Evolutionary conservation across 2,797 vertebrate species (phyloP), one percentile per base, ranked within the genome.

Genomic region (Phrynocephalus guinanensis): DNA sequence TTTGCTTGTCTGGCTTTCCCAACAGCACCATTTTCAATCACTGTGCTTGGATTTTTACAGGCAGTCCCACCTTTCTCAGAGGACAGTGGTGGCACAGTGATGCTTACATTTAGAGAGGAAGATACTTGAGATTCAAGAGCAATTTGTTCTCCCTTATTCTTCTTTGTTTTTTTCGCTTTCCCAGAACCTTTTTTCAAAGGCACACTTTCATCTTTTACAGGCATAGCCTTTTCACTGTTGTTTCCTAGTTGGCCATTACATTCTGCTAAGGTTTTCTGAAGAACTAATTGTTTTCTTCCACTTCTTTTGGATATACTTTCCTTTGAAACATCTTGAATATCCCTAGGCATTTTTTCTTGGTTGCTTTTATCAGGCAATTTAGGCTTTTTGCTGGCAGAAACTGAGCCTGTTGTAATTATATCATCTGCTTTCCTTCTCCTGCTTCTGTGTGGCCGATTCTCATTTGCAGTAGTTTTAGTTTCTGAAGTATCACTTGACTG

Each of bases 101-200:
- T 79, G 76, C 81, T 88, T 30, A n/a, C 72, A 2, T 84, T 89
- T 82, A 76, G 85, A 1, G 82, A 90, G 20, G 70, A 48, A 18
- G 13, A 11, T 82, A 77, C 5, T 22, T 5, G 0, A 0, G 86
- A 81, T 83, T 60, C 1, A 56, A 6, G 3, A n/a, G 11, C 60
- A 15, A 28, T 0, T 38, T 22, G 26, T 78, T 90, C 79, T 26
- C 56, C 33, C 0, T 0, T 72, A 28, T 33, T 84, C 1, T 16
- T 76, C 87, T 89, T 75, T 10, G 72, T 18, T 81, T 72, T 44
- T 9, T 10, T 1, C 0, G 0, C 0, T 10, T 87, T 87, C 80
- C 79, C 79, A 84, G 60, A 1, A 38, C 38, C n/a, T 75, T 24
- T 85, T 16, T 90, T 86, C 33, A 75, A 77, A 90, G 6, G n/a